Percentiles rank a stretch among this genome's conserved stretches.
phyloP scores from a whole-genome alignment of 1,140 invertebrate genomes.

The Scylla paramamosain region DNA sequence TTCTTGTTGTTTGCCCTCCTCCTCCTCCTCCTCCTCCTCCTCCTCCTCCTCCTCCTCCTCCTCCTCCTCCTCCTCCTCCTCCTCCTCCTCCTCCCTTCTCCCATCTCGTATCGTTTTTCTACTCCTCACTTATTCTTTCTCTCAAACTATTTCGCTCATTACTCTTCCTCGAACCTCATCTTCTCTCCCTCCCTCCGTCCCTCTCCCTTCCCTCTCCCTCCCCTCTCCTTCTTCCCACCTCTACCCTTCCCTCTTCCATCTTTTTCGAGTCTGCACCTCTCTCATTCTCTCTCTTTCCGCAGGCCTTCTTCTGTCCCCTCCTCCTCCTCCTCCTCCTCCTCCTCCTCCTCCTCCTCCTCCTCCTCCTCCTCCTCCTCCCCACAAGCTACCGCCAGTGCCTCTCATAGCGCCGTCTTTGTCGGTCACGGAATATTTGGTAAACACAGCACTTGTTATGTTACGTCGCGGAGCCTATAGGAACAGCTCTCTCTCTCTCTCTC shows the following conservation, averaged over 20 bases:
- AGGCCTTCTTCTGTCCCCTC: too few relatives aligned
- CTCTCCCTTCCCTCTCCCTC: background rate
- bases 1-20: background rate
- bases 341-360: background rate
- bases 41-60: background rate
- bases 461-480: slow-evolving; percentile 41
- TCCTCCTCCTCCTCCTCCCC: background rate
- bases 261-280: background rate
- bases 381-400: slow-evolving; percentile 37
- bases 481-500: background rate
- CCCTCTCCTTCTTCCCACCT: background rate
- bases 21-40: background rate
- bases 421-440: slow-evolving; percentile 62
- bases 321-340: background rate
- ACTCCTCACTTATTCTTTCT: background rate
- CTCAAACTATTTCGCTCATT: background rate
- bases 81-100: background rate
- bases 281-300: slow-evolving; percentile 11
- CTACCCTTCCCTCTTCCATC: background rate
- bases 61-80: slow-evolving; percentile 8
- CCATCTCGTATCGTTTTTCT: background rate
- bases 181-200: background rate
- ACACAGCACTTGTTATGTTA: slow-evolving; percentile 61
- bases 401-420: slow-evolving; percentile 56
- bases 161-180: background rate